phyloP scores from a whole-genome alignment of 2,113 vertebrate genomes.

The Leptobrachium leishanense region DNA sequence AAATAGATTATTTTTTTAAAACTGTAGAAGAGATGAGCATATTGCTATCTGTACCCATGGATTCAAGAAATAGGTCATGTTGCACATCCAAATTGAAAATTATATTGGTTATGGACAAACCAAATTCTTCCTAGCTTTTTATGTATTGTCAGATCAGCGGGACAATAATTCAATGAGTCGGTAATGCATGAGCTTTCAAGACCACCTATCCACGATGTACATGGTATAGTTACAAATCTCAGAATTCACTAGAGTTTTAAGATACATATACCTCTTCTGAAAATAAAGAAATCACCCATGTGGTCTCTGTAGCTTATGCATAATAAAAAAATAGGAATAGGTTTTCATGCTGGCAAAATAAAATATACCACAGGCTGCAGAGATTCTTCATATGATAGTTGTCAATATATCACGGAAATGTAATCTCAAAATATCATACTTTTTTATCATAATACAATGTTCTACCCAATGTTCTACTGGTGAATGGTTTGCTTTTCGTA shows the following conservation, averaged over 20 bases:
- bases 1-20: neutral
- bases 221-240: constrained; percentile 10
- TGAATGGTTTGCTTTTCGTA: neutral
- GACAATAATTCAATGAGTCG: constrained; percentile 21
- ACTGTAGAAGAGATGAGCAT: neutral
- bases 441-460: neutral
- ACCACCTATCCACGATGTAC: constrained; percentile 16
- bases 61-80: neutral
- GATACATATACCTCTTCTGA: neutral
- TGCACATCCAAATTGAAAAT: neutral
- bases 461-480: neutral
- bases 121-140: neutral
- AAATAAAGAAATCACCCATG: neutral
- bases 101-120: neutral
- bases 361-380: neutral
- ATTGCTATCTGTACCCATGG: neutral
- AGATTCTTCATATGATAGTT: neutral
- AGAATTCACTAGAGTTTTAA: constrained; percentile 10
- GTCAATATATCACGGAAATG: neutral
- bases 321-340: constrained; percentile 17
- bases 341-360: constrained; percentile 12
- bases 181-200: constrained; percentile 23
- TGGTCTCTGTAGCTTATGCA: constrained; percentile 19
- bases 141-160: constrained; percentile 22
- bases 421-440: neutral